These are phyloP conservation scores for Phalanger gymnotis DNA, from an alignment of 2,797 vertebrate genomes.

Conservation along the genomic window DNA sequence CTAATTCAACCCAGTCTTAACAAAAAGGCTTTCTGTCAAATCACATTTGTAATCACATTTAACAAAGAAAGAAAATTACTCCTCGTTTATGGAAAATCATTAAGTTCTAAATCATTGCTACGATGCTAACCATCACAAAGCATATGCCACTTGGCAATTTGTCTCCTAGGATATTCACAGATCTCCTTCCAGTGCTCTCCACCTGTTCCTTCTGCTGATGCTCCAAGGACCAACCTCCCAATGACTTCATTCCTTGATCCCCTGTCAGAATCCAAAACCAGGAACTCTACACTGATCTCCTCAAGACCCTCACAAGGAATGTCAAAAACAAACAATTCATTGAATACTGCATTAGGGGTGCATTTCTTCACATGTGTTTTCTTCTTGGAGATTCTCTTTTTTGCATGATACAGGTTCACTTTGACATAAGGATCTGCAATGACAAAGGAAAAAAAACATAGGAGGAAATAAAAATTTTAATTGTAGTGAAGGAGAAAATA, in stretches of 20 bases:
- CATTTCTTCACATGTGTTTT: constrained; percentile 99
- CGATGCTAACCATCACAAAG: constrained; percentile 92
- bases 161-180: constrained; percentile 96
- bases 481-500: background rate
- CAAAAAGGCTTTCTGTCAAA: constrained; percentile 64
- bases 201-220: constrained; percentile 90
- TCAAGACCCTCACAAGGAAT: constrained; percentile 94
- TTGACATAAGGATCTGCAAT: constrained; percentile 96
- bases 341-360: constrained; percentile 97
- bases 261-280: constrained; percentile 96
- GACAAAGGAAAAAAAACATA: constrained; percentile 50
- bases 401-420: constrained; percentile 97
- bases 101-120: constrained; percentile 60
- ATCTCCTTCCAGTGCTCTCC: constrained; percentile 99
- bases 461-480: background rate
- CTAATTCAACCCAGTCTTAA: constrained; percentile 77
- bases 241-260: constrained; percentile 90
- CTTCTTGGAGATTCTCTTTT: constrained; percentile 98
- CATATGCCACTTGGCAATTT: constrained; percentile 98
- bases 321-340: constrained; percentile 98
- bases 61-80: constrained; percentile 80
- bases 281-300: constrained; percentile 97
- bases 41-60: constrained; percentile 75
- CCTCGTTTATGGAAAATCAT: constrained; percentile 78
- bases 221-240: constrained; percentile 91